Base-by-base conservation (phyloP, 2,797 vertebrate species). In the Microtus californicus region DNA sequence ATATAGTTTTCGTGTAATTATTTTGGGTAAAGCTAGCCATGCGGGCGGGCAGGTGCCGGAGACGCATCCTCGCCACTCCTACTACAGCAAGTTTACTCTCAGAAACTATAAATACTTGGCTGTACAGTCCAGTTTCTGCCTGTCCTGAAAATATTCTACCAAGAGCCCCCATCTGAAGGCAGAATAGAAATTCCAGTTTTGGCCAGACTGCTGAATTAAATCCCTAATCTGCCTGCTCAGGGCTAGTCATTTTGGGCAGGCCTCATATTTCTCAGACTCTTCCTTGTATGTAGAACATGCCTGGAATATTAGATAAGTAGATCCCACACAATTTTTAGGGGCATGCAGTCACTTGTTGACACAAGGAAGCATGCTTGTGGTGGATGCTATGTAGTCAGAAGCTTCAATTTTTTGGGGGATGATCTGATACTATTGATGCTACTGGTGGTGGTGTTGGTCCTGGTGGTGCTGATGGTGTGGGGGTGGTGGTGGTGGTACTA, bases 61-160 rank as follows among this genome's bases (percentile, higher is more conserved):
- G n/a, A n/a, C n/a, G n/a, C n/a, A n/a, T n/a, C n/a, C n/a, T n/a
- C n/a, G n/a, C n/a, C n/a, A n/a, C n/a, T n/a, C n/a, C n/a, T n/a
- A n/a, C n/a, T n/a, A n/a, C n/a, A n/a, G n/a, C n/a, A n/a, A n/a
- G 61, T 45, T 14, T 25, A 77, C 25, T 7, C 14, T 1, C 23
- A 9, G 12, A 40, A 45, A 6, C 9, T n/a, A 0, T 43, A 8
- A 29, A 3, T 0, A 15, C 29, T 25, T 51, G n/a, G 45, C 51
- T 54, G 37, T 48, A 27, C 12, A 7, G 25, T 59, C 29, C 27
- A 65, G 27, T 31, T 25, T 25, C 34, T 85, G 0, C 65, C 73
- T 82, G 25, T 13, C 40, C 71, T 48, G 37, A 17, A 12, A 21
- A 11, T 29, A 34, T 21, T 88, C 73, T 90, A 48, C 37, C 40